These are phyloP conservation scores for Drosophila mimetica DNA, from an alignment of 2,888 invertebrate species.

Conservation along the genomic window DNA sequence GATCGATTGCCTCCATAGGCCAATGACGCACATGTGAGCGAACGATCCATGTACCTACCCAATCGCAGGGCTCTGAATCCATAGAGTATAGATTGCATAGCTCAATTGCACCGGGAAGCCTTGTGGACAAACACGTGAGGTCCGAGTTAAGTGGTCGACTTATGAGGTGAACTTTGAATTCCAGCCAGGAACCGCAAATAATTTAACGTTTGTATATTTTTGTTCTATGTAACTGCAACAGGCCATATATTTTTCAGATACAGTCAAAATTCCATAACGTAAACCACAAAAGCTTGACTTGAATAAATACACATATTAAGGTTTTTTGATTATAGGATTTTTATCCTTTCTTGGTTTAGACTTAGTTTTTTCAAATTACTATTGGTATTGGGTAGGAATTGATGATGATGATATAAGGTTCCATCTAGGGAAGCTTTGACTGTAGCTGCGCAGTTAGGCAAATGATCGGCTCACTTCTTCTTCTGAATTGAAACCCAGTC, in stretches of 20 bases:
- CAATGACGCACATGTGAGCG: slow-evolving; percentile 13
- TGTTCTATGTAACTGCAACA: not conserved
- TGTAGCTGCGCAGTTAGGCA: slow-evolving; percentile 23
- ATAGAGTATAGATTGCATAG: not conserved
- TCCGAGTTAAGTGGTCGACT: slow-evolving; percentile 8
- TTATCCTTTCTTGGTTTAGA: no score
- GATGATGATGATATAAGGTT: no score
- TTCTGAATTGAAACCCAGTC: slow-evolving; percentile 11
- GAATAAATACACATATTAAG: no score
- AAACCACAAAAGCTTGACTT: not conserved
- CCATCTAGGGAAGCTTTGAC: not conserved
- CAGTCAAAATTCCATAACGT: not conserved
- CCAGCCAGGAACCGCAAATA: slow-evolving; percentile 6
- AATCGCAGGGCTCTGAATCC: not conserved
- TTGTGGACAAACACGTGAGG: slow-evolving; percentile 7
- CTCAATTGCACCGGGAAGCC: slow-evolving; percentile 1
- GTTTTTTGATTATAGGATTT: no score
- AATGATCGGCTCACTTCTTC: slow-evolving; percentile 19
- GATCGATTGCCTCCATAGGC: slow-evolving; percentile 11
- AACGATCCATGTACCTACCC: not conserved
- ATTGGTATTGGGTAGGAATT: no score
- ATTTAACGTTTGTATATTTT: not conserved
- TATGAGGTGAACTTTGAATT: slow-evolving; percentile 3
- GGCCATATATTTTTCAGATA: slow-evolving; percentile 1
- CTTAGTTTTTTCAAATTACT: no score